Evolutionary conservation across 1,140 invertebrate species (phyloP).

Genomic region (Drosophila trapezifrons): DNA sequence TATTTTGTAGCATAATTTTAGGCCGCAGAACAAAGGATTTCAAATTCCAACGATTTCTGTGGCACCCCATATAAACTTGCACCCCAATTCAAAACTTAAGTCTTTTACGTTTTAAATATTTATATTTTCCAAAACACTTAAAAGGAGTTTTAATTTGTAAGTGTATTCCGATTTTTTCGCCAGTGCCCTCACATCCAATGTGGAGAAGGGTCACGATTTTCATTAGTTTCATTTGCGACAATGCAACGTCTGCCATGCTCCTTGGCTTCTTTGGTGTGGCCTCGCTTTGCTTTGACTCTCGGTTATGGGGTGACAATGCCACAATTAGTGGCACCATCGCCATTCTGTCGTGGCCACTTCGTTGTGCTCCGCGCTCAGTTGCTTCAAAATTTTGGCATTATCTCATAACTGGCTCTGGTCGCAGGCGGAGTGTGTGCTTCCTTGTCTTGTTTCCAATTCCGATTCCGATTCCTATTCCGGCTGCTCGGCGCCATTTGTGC

Average conservation of each 20-base stretch:
- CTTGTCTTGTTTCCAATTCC: slow-evolving; percentile 43
- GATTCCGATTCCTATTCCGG: slow-evolving; percentile 24
- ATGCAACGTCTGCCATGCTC: slow-evolving; percentile 31
- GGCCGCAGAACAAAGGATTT: no score
- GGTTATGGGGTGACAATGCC: slow-evolving; percentile 58
- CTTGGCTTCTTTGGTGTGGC: neutral
- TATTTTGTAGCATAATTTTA: no score
- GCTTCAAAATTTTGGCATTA: slow-evolving; percentile 60
- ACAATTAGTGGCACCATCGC: slow-evolving; percentile 76
- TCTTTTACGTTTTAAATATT: no score
- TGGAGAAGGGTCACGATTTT: slow-evolving; percentile 79
- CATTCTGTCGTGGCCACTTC: slow-evolving; percentile 6
- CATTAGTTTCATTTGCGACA: slow-evolving; percentile 75
- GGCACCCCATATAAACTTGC: no score
- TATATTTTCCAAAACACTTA: no score
- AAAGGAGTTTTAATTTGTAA: no score
- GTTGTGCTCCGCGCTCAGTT: neutral
- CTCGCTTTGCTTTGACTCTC: slow-evolving; percentile 7
- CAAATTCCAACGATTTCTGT: no score
- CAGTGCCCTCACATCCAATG: slow-evolving; percentile 30
- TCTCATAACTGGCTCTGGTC: slow-evolving; percentile 51
- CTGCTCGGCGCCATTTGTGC: slow-evolving; percentile 55
- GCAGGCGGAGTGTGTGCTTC: slow-evolving; percentile 27
- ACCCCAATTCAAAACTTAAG: no score
- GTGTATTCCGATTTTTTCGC: neutral